Evolutionary conservation across 1,140 invertebrate species (phyloP).

Genomic region (Drosophila ogumai): DNA sequence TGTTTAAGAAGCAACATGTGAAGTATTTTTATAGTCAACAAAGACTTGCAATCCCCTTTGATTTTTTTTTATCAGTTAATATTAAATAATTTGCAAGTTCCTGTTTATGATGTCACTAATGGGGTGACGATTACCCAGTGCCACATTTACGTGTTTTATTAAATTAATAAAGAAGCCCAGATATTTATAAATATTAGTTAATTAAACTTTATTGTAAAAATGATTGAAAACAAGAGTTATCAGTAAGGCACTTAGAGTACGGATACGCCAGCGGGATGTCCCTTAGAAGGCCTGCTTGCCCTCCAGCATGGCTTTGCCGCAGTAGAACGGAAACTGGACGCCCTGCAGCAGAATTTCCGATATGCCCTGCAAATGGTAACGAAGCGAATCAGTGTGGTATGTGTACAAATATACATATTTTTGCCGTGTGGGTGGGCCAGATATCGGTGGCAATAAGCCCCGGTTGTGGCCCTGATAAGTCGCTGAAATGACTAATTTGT

Average conservation of each 20-base stretch:
- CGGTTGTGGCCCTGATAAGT: conserved; percentile 37
- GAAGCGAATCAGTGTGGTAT: conserved; percentile 35
- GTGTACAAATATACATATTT: background rate
- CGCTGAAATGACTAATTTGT: conserved; percentile 52
- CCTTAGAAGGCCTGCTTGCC: conserved; percentile 79
- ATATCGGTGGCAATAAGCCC: conserved; percentile 47
- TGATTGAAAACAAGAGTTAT: conserved; percentile 48
- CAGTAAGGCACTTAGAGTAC: conserved; percentile 55
- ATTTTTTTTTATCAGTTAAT: background rate
- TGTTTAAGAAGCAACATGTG: background rate
- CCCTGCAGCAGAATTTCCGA: conserved; percentile 89
- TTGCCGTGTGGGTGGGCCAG: conserved; percentile 2
- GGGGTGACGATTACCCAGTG: background rate
- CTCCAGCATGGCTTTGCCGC: conserved; percentile 88
- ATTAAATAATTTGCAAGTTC: background rate
- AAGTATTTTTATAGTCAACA: background rate
- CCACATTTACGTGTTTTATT: too few species aligned
- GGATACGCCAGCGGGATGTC: conserved; percentile 1
- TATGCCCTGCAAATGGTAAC: conserved; percentile 86
- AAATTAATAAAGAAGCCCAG: background rate
- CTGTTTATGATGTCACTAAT: background rate
- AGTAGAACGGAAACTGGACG: conserved; percentile 89
- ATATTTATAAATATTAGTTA: conserved; percentile 38
- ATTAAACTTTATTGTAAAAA: conserved; percentile 49
- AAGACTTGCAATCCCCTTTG: background rate